Evolutionary conservation across 1,140 invertebrate genomes (phyloP).

Genomic region (Cherax quadricarinatus): DNA sequence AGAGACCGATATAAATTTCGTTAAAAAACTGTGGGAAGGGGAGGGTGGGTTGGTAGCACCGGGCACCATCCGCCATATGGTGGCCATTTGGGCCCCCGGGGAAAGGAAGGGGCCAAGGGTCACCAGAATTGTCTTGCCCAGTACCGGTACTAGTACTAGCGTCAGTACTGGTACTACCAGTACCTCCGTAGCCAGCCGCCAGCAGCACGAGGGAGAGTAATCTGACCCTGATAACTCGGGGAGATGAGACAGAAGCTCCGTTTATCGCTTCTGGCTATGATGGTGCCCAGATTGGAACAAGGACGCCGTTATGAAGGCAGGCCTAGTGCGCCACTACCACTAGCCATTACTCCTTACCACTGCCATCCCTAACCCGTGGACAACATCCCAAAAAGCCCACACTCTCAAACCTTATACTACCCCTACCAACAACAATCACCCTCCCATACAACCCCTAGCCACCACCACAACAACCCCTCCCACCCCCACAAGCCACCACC

Average conservation of each 20-base stretch:
- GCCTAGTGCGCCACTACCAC: neutral
- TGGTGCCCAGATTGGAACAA: neutral
- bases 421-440: no score
- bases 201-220: neutral
- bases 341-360: neutral
- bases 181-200: no score
- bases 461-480: no score
- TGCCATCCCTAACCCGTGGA: neutral
- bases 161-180: no score
- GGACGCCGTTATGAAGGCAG: neutral
- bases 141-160: neutral
- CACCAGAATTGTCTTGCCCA: neutral
- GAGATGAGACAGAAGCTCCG: neutral
- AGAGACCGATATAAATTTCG: no score
- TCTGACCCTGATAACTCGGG: neutral
- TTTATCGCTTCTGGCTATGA: neutral
- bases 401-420: no score
- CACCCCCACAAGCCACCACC: no score
- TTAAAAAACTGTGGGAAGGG: neutral
- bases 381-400: no score
- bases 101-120: constrained; percentile 2
- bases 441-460: no score
- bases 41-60: constrained; percentile 2
- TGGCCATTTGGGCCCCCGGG: constrained; percentile 27
- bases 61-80: constrained; percentile 35